Percentiles rank a stretch among this genome's conserved stretches.
Evolutionary conservation across 2,888 invertebrate genomes (phyloP).

Genomic region (Osmoderma eremita): DNA sequence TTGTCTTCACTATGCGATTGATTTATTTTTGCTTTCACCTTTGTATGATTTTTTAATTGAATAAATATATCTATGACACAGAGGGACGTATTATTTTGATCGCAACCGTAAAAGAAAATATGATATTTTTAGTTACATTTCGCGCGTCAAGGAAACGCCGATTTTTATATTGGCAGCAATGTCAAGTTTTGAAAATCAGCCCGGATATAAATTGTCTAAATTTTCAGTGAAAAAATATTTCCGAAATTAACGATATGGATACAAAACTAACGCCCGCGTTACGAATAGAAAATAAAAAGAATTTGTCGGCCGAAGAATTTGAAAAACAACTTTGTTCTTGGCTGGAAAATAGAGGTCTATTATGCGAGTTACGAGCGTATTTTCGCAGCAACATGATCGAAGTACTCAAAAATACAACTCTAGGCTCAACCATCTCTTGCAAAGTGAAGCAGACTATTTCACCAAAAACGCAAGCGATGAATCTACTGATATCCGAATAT

Average conservation of each 20-base stretch:
- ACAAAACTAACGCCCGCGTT: slow-evolving; percentile 38
- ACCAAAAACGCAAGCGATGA: slow-evolving; percentile 69
- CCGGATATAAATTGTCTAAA: slow-evolving; percentile 26
- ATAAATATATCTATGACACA: no score
- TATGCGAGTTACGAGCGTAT: slow-evolving; percentile 69
- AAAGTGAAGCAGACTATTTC: slow-evolving; percentile 62
- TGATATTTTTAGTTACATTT: no score
- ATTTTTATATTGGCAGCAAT: slow-evolving; percentile 2
- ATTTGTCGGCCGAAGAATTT: slow-evolving; percentile 65
- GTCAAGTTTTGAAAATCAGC: slow-evolving; percentile 12
- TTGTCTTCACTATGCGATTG: no score
- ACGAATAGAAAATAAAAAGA: slow-evolving; percentile 23
- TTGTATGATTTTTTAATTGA: no score
- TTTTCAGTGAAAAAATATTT: slow-evolving; percentile 22
- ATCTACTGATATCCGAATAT: slow-evolving; percentile 71
- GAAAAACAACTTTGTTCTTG: slow-evolving; percentile 68
- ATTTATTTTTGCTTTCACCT: no score
- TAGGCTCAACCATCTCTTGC: slow-evolving; percentile 59
- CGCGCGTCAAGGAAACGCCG: no score
- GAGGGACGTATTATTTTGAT: no score
- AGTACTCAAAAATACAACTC: slow-evolving; percentile 65
- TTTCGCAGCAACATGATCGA: slow-evolving; percentile 70
- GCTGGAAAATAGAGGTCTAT: slow-evolving; percentile 71
- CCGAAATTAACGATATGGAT: slow-evolving; percentile 1
- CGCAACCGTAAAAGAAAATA: no score